Base-by-base conservation (phyloP, 2,888 invertebrate genomes). In the Eledona agricola region DNA sequence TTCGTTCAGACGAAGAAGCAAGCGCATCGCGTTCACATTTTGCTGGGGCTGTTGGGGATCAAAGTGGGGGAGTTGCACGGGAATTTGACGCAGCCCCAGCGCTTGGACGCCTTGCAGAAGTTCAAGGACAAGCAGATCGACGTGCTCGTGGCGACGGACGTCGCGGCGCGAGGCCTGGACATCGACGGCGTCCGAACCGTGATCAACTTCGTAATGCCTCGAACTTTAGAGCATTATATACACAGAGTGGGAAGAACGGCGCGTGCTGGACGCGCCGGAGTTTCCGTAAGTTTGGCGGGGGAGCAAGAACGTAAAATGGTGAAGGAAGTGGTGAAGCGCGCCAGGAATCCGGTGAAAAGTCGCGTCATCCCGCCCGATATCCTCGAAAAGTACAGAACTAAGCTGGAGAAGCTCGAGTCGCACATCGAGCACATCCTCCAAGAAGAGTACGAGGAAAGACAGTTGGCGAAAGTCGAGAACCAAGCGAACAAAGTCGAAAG, bases 141-240 rank as follows among this genome's bases (percentile, higher is more conserved):
- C 71, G 84, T 93, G n/a, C 60, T 75, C 15, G 84, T 99, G 43
- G 88, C 98, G 2, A 98, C 96, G 0, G 99, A 99, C 79, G 97
- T 99, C 4, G 98, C 99, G 0, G 96, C 76, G 25, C 65, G 76
- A 61, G 96, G 99, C 67, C 80, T 98, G 29, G 98, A 98, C 78
- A 98, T 98, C 63, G 88, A 90, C n/a, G 96, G 95, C 4, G 96
- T 98, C 0, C 92, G 93, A 78, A 97, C 97, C 6, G 97, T 97
- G 2, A 87, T 99, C 28, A 99, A 99, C 78, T 97, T 95, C 77
- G 89, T 93, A 0, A 88, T 98, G 87, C 98, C 98, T 0, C 89
- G 91, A 26, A 92, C 94, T 0, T 75, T 96, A 10, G 94, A 97
- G 70, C 96, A 97, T 75, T 99, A 99, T 69, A 95, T 99, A 65